Conservation (phyloP, 2,888 invertebrate genomes). For the Erpobdella octoculata region DNA sequence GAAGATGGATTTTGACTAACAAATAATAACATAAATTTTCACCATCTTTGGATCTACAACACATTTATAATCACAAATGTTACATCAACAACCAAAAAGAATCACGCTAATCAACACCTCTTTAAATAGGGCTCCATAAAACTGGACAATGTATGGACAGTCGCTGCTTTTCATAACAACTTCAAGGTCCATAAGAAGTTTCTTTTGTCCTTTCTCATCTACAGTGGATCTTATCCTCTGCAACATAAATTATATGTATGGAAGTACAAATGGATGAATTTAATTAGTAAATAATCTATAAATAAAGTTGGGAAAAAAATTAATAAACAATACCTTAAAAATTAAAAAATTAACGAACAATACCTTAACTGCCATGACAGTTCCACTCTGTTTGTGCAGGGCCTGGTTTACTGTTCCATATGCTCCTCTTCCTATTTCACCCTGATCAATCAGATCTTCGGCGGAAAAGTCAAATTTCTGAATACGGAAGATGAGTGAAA, state of each 20-base stretch:
- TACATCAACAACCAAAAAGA: background rate
- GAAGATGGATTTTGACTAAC: no score
- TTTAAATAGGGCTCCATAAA: conserved; percentile 38
- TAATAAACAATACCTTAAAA: no score
- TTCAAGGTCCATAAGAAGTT: conserved; percentile 39
- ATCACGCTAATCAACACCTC: conserved; percentile 56
- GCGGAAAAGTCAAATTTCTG: conserved; percentile 69
- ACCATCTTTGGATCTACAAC: background rate
- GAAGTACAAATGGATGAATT: no score
- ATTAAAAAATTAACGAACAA: no score
- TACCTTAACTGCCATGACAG: conserved; percentile 96
- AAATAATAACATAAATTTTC: background rate
- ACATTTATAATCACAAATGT: background rate
- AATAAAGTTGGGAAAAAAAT: no score
- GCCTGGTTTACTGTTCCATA: conserved; percentile 96
- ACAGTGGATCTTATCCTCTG: conserved; percentile 51
- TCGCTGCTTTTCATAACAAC: conserved; percentile 38
- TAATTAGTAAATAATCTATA: no score
- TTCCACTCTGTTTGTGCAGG: conserved; percentile 80
- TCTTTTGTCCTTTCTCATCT: conserved; percentile 39
- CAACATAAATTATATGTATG: no score
- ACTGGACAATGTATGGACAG: conserved; percentile 37
- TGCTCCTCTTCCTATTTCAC: conserved; percentile 84
- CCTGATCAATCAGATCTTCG: conserved; percentile 81
- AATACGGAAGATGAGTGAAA: conserved; percentile 30